Conservation (phyloP, 2,797 vertebrate genomes). For the Echeneis naucrates region DNA sequence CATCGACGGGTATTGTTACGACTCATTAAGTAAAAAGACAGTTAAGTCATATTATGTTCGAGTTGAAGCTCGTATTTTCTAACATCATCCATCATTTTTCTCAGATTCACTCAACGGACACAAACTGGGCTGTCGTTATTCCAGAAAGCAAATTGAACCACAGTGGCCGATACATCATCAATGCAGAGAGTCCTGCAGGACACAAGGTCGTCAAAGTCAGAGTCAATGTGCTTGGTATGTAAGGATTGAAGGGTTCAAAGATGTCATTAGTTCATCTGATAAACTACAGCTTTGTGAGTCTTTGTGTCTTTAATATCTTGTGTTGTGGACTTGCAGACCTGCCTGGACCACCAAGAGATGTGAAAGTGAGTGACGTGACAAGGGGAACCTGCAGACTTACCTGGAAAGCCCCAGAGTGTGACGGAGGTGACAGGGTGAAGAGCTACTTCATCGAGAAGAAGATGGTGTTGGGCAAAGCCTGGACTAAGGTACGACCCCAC, state of each 20-base stretch:
- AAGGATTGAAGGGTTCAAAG: neutral
- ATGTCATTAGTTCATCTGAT: neutral
- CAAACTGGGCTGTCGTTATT: slow-evolving; percentile 87
- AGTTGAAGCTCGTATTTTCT: neutral
- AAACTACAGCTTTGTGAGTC: neutral
- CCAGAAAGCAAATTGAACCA: slow-evolving; percentile 90
- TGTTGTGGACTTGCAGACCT: slow-evolving; percentile 83
- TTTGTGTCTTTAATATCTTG: neutral
- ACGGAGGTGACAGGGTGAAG: slow-evolving; percentile 95
- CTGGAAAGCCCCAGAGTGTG: slow-evolving; percentile 95
- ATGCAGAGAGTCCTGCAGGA: slow-evolving; percentile 94
- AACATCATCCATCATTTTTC: neutral
- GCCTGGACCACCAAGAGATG: slow-evolving; percentile 93
- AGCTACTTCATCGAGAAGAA: slow-evolving; percentile 97
- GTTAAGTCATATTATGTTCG: neutral
- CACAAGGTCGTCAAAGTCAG: slow-evolving; percentile 93
- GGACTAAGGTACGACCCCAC: slow-evolving; percentile 87
- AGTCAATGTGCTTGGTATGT: slow-evolving; percentile 94
- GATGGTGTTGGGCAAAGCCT: slow-evolving; percentile 93
- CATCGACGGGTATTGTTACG: neutral
- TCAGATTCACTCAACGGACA: slow-evolving; percentile 91
- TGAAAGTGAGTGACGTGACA: slow-evolving; percentile 95
- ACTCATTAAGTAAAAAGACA: neutral
- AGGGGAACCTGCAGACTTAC: slow-evolving; percentile 93
- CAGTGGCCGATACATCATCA: slow-evolving; percentile 93